phyloP scores from a whole-genome alignment of 2,888 invertebrate genomes.

The Volucella zonaria region DNA sequence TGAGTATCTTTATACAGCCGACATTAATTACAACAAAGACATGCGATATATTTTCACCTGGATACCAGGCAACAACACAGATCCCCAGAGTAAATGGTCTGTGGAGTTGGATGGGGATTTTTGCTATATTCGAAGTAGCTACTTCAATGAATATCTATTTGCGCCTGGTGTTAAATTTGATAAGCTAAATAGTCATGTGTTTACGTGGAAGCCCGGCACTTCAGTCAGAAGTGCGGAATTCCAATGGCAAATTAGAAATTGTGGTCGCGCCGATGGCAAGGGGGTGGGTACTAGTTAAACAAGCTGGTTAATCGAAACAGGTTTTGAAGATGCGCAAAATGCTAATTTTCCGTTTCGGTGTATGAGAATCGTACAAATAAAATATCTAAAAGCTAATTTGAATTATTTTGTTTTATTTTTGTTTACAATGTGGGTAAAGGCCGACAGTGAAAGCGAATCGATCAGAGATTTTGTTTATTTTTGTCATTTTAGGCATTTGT shows the following conservation, averaged over 20 bases:
- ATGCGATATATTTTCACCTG: conserved; percentile 42
- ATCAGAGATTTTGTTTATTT: too few relatives aligned
- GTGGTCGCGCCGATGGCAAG: background rate
- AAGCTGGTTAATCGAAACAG: too few relatives aligned
- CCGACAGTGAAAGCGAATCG: too few relatives aligned
- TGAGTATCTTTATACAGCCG: conserved; percentile 45
- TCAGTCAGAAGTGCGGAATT: background rate
- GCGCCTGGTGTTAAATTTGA: background rate
- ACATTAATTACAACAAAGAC: conserved; percentile 11
- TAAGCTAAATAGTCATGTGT: too few relatives aligned
- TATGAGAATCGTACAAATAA: too few relatives aligned
- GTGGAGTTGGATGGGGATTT: conserved; percentile 28
- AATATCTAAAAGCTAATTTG: too few relatives aligned
- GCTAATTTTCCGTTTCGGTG: too few relatives aligned
- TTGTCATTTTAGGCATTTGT: too few relatives aligned
- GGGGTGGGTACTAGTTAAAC: too few relatives aligned
- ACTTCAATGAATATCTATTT: conserved; percentile 3
- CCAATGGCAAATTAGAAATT: conserved; percentile 4
- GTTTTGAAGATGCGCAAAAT: too few relatives aligned
- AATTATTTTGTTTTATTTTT: too few relatives aligned
- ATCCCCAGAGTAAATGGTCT: conserved; percentile 12
- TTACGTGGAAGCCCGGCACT: background rate
- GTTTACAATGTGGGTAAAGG: too few relatives aligned
- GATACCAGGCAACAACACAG: conserved; percentile 29
- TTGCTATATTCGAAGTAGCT: background rate